These are phyloP conservation scores for Notarius lentiginosus DNA, from an alignment of 2,113 vertebrate genomes.

Conservation along the genomic window DNA sequence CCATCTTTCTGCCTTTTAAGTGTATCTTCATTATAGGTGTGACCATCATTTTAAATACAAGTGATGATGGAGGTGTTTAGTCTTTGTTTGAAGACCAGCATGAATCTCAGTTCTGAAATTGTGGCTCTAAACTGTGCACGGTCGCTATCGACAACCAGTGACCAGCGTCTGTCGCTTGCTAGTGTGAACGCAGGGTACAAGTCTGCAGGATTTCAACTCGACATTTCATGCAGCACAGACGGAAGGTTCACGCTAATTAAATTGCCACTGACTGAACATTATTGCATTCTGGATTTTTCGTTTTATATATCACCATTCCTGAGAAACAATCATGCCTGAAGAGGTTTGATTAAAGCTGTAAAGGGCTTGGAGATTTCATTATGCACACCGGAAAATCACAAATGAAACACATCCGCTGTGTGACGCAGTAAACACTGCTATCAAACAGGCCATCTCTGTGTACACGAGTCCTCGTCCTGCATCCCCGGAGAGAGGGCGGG, in stretches of 20 bases:
- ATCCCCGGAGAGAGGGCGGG: constrained; percentile 24
- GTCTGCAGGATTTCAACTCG: neutral
- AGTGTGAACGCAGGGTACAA: too few species aligned
- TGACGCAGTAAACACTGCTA: constrained; percentile 29
- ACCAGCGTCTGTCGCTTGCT: too few species aligned
- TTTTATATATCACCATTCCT: constrained; percentile 13
- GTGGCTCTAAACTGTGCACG: too few species aligned
- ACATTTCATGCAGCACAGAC: neutral
- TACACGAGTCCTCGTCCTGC: constrained; percentile 14
- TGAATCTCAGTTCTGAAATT: too few species aligned
- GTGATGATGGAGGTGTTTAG: too few species aligned
- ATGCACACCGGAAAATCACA: constrained; percentile 18
- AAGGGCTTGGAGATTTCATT: constrained; percentile 18
- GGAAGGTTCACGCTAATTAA: constrained; percentile 43
- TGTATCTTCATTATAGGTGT: too few species aligned
- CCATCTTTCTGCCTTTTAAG: too few species aligned
- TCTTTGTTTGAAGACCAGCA: too few species aligned
- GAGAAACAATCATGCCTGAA: constrained; percentile 37
- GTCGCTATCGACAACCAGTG: too few species aligned
- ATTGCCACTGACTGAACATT: constrained; percentile 36
- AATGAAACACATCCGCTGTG: constrained; percentile 33
- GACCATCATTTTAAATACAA: too few species aligned
- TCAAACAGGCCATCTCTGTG: constrained; percentile 8
- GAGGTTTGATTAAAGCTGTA: constrained; percentile 39
- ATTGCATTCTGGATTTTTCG: neutral